phyloP scores from a whole-genome alignment of 2,113 vertebrate genomes.

The Scophthalmus maximus region DNA sequence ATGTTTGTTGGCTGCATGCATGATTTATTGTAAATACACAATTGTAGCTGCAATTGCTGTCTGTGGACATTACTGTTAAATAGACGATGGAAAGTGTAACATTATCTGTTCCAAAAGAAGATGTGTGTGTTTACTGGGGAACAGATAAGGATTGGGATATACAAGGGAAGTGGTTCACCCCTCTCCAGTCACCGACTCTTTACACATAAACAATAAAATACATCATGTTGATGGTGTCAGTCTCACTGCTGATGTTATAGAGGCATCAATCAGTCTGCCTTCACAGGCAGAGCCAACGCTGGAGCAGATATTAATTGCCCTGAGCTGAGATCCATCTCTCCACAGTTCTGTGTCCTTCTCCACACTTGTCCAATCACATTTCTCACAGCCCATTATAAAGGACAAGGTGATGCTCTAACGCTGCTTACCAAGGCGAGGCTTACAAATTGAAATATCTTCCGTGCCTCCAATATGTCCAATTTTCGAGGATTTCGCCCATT shows the following conservation, averaged over 20 bases:
- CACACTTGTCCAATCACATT: constrained; percentile 80
- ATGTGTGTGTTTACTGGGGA: background rate
- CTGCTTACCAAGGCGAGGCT: constrained; percentile 60
- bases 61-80: background rate
- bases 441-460: constrained; percentile 77
- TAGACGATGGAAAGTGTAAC: background rate
- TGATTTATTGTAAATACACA: background rate
- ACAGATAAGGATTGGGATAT: background rate
- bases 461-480: constrained; percentile 33
- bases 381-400: constrained; percentile 75
- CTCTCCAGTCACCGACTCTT: background rate
- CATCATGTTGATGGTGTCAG: constrained; percentile 53
- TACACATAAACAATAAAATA: constrained; percentile 52
- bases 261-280: constrained; percentile 77
- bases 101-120: constrained; percentile 5
- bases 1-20: background rate
- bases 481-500: constrained; percentile 36
- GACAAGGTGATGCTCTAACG: constrained; percentile 73
- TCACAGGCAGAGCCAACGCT: constrained; percentile 39
- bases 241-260: constrained; percentile 56
- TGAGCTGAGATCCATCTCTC: constrained; percentile 62
- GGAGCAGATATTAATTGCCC: constrained; percentile 81
- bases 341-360: constrained; percentile 67
- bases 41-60: background rate
- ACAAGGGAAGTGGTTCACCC: background rate